These are phyloP conservation scores for Tinea trinotella DNA, from an alignment of 2,888 invertebrate species.

Conservation along the genomic window DNA sequence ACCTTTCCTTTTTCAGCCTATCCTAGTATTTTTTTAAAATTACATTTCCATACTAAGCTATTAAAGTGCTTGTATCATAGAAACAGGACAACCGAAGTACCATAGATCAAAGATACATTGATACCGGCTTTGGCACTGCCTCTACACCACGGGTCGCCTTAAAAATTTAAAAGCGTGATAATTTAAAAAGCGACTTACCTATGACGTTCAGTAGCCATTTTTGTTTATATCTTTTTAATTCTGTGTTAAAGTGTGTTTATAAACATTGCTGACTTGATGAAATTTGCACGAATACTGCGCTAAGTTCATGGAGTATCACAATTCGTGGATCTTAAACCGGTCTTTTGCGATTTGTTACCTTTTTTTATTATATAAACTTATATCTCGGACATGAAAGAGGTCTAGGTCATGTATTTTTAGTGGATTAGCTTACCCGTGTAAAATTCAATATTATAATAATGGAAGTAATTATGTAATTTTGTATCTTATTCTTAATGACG, in stretches of 20 bases:
- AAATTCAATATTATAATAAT: too few relatives aligned
- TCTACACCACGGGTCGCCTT: too few relatives aligned
- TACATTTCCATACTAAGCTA: too few relatives aligned
- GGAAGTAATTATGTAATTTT: too few relatives aligned
- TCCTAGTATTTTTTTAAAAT: too few relatives aligned
- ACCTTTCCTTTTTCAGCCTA: too few relatives aligned
- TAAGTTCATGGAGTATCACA: not conserved
- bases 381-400: not conserved
- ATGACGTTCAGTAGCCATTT: not conserved
- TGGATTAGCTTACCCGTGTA: too few relatives aligned
- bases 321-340: not conserved
- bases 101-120: too few relatives aligned
- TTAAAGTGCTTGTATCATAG: too few relatives aligned
- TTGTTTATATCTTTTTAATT: not conserved
- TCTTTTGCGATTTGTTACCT: not conserved
- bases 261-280: not conserved
- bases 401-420: not conserved
- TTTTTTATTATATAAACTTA: not conserved
- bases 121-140: too few relatives aligned
- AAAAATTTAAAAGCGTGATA: not conserved
- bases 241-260: not conserved
- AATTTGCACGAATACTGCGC: not conserved
- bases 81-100: too few relatives aligned
- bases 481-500: too few relatives aligned
- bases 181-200: not conserved